Conservation (phyloP, 2,113 vertebrate genomes). For the Piprites chloris region DNA sequence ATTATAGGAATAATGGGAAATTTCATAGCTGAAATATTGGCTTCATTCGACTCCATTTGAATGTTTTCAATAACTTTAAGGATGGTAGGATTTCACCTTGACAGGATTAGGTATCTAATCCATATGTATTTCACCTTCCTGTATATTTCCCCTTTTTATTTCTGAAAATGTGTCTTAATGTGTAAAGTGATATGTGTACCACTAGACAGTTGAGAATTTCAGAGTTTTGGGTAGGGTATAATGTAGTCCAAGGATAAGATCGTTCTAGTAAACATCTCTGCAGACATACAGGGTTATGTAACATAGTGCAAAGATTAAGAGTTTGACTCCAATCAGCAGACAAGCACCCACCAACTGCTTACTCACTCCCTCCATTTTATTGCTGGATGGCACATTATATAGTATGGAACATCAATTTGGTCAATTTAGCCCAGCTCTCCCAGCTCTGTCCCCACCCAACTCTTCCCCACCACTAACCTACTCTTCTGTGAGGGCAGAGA, state of each 20-base stretch:
- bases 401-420: background rate
- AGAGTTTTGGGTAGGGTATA: background rate
- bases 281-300: background rate
- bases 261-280: background rate
- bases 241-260: background rate
- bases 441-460: background rate
- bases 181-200: background rate
- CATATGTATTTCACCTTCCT: background rate
- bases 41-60: background rate
- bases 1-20: background rate
- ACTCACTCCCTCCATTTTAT: rapidly evolving
- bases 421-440: background rate
- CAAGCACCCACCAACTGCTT: rapidly evolving
- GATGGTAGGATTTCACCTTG: background rate
- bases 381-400: background rate
- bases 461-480: background rate
- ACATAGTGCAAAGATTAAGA: background rate
- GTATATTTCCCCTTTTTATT: background rate
- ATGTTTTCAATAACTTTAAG: background rate
- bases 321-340: background rate
- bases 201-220: background rate
- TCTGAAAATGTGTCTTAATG: background rate
- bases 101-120: background rate
- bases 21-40: background rate
- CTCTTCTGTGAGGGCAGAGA: background rate